Evolutionary conservation across 2,113 vertebrate genomes (phyloP), one percentile per base, ranked within the genome.

Genomic region (Vicugna pacos): DNA sequence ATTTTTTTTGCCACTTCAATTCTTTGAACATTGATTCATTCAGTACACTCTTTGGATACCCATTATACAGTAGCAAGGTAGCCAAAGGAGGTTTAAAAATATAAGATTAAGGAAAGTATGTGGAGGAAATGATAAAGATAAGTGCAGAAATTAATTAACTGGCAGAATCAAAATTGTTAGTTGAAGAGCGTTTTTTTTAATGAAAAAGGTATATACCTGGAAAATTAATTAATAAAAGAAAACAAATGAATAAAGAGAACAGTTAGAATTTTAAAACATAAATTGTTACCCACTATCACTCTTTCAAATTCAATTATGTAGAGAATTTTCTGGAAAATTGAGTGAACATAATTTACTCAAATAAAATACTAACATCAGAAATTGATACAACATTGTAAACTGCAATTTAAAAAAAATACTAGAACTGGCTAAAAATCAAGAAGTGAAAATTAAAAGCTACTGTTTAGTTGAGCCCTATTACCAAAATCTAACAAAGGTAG

Each of bases 151-250:
- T 62, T 81, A 73, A 16, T 72, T 76, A 85, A 75, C 79, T 52
- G 58, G 56, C 38, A 72, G 67, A 79, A 88, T 89, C 56, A 95
- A 85, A 89, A 62, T 46, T 26, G 82, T 13, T 70, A 64, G 52
- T 64, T n/a, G 58, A 76, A 91, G 50, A 91, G 50, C 4, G 38
- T 54, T 26, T 88, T 72, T 26, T 54, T 58, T 48, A 54, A n/a
- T 60, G 89, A 69, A 76, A 75, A 83, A 16, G 46, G 35, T 60
- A 35, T 52, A 48, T 42, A 35, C 16, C 69, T 72, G 50, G 32
- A 26, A 96, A 77, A 89, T 28, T 50, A 92, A 50, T 87, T 79
- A 65, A 35, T 46, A 75, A 77, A 65, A 93, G 50, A 52, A 26
- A 72, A 26, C 38, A 64, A n/a, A 15, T 64, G 67, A 84, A 35